Evolutionary conservation across 2,888 invertebrate genomes (phyloP).

Genomic region (Mythimna ferrago): DNA sequence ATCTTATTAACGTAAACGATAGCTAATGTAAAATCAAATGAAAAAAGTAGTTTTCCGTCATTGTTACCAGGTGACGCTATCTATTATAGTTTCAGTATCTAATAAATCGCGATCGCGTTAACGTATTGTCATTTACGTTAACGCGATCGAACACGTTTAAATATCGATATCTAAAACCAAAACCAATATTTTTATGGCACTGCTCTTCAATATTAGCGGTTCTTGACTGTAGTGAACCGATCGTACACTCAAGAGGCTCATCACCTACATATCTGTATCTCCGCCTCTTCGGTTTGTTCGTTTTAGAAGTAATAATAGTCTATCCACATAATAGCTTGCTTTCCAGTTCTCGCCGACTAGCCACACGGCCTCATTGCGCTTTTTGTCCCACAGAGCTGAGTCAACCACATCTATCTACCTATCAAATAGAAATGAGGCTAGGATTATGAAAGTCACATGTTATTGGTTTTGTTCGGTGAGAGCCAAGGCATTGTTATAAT

Average conservation of each 20-base stretch:
- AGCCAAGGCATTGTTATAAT: slow-evolving; percentile 45
- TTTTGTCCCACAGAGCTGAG: slow-evolving; percentile 44
- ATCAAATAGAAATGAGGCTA: slow-evolving; percentile 57
- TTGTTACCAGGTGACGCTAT: neutral
- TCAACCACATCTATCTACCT: slow-evolving; percentile 35
- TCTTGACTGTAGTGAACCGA: neutral
- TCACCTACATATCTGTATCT: neutral
- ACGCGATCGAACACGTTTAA: too few relatives aligned
- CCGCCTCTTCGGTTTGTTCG: neutral
- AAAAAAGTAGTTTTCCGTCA: neutral
- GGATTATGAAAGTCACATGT: slow-evolving; percentile 56
- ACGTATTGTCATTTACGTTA: too few relatives aligned
- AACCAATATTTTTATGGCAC: neutral
- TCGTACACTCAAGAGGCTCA: neutral
- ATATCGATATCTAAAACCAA: neutral
- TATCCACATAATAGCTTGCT: slow-evolving; percentile 16
- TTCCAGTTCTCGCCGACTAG: slow-evolving; percentile 32
- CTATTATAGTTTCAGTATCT: too few relatives aligned
- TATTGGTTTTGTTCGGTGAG: slow-evolving; percentile 49
- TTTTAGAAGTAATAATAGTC: slow-evolving; percentile 4
- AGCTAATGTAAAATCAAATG: neutral
- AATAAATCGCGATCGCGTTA: too few relatives aligned
- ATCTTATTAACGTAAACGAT: neutral
- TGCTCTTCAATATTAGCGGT: neutral
- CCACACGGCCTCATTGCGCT: slow-evolving; percentile 51